These are phyloP conservation scores for Mycalesis mineus DNA, from an alignment of 2,888 invertebrate species.

Conservation along the genomic window DNA sequence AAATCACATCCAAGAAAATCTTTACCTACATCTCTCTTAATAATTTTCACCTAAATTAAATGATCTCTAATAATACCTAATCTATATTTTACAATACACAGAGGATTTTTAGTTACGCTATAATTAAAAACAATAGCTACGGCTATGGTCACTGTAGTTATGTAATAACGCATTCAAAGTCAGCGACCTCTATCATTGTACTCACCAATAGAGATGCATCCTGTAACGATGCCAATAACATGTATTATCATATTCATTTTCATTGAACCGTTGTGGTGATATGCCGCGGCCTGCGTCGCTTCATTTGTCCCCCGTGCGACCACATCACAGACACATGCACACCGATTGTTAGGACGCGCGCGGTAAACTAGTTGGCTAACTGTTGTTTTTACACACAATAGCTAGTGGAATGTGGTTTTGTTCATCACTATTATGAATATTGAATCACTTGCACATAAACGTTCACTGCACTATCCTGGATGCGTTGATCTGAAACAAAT, in stretches of 20 bases:
- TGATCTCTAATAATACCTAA: too few relatives aligned
- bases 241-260: constrained; percentile 46
- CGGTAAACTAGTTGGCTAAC: constrained; percentile 8
- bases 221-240: constrained; percentile 26
- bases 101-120: too few relatives aligned
- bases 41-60: too few relatives aligned
- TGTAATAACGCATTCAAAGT: too few relatives aligned
- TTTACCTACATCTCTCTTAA: too few relatives aligned
- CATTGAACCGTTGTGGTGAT: constrained; percentile 44
- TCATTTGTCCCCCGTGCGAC: constrained; percentile 57
- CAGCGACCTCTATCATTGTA: not conserved
- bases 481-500: not conserved
- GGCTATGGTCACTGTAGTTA: too few relatives aligned
- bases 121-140: too few relatives aligned
- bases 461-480: not conserved
- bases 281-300: constrained; percentile 50
- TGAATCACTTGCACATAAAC: not conserved
- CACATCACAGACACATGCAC: constrained; percentile 41
- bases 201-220: constrained; percentile 33
- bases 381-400: constrained; percentile 9
- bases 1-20: too few relatives aligned
- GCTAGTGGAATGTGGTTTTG: constrained; percentile 5
- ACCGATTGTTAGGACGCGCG: constrained; percentile 33
- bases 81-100: too few relatives aligned
- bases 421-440: not conserved